These are phyloP conservation scores for Australoheros facetus DNA, from an alignment of 2,797 vertebrate genomes.

Conservation along the genomic window DNA sequence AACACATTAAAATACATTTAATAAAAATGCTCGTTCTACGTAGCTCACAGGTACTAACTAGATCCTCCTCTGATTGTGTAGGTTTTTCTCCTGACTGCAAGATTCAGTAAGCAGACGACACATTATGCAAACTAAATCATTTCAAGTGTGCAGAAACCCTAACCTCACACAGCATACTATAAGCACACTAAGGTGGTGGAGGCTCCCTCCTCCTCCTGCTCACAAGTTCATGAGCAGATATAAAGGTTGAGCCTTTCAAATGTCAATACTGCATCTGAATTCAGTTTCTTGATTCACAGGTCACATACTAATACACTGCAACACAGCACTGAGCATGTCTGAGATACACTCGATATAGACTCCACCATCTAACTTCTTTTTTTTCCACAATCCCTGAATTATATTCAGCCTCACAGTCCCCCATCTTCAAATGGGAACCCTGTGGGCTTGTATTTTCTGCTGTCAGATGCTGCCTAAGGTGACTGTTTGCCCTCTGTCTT, in stretches of 20 bases:
- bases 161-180: background rate
- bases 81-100: background rate
- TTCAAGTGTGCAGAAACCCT: background rate
- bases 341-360: conserved; percentile 24
- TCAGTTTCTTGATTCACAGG: conserved; percentile 36
- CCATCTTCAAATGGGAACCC: conserved; percentile 53
- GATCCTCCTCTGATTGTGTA: background rate
- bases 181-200: background rate
- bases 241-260: conserved; percentile 49
- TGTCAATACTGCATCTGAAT: conserved; percentile 53
- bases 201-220: background rate
- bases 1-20: background rate
- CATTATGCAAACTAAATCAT: background rate
- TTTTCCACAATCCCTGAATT: conserved; percentile 53
- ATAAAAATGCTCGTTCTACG: background rate
- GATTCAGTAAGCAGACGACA: background rate
- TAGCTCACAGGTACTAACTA: background rate
- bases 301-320: conserved; percentile 58
- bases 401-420: conserved; percentile 64
- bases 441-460: conserved; percentile 52
- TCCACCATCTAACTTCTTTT: conserved; percentile 11
- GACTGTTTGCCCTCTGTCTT: conserved; percentile 60
- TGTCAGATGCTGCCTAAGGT: conserved; percentile 62
- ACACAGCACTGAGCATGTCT: conserved; percentile 30
- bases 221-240: conserved; percentile 9